Evolutionary conservation across 2,797 vertebrate genomes (phyloP), one percentile per base, ranked within the genome.

Genomic region (Eleutherodactylus coqui): DNA sequence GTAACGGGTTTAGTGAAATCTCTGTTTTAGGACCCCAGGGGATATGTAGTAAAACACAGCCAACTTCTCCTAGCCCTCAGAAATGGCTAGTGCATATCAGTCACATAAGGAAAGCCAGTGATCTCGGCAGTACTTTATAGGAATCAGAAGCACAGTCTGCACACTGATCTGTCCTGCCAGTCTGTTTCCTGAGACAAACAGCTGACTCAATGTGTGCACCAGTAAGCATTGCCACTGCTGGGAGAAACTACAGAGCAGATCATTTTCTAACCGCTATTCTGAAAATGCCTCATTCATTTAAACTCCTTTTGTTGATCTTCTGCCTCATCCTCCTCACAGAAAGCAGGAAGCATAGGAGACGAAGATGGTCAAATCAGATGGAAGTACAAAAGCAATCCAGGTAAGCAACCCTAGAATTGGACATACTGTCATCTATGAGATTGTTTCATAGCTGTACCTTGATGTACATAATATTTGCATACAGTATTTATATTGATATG

Each of bases 341-440:
- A 60, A 95, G 95, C 91, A 93, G 92, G 83, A 97, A 93, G 70
- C 93, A 94, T 89, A 93, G 91, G 90, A 95, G 90, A 86, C 96
- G 92, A 91, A 94, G 96, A 64, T 96, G 96, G 96, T 93, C 95
- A 0, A 91, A 90, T 38, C 94, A 95, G 69, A 85, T 91, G 87
- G 96, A 96, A 80, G 86, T 89, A 21, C 93, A 93, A 86, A 96
- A 94, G 88, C 90, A 90, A 1, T 92, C 94, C 76, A 95, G 92
- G 97, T 98, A 94, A 93, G 94, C 92, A 70, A 51, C 43, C 13
- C 38, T 49, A 41, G 36, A 77, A 62, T 7, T 72, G 43, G 13
- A 64, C 29, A 34, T 34, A 17, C 3, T 34, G 60, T 64, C 60
- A 34, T 64, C 29, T 34, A 34, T 5, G 29, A 32, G 29, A 64